Conservation (phyloP, 1,140 invertebrate genomes). For the Cyclina sinensis region DNA sequence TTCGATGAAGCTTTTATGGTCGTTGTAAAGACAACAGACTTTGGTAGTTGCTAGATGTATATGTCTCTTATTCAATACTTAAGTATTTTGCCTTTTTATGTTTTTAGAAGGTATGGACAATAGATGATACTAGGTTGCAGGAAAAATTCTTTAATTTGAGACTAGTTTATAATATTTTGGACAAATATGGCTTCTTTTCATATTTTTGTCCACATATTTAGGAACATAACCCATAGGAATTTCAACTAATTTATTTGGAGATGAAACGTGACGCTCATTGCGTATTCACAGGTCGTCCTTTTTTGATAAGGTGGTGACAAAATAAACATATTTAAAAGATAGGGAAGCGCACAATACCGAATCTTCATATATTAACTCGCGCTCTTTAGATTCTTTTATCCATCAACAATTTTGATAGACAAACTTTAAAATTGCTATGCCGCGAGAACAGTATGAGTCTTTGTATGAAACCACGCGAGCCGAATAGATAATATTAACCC, state of each 20-base stretch:
- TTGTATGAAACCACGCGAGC: slow-evolving; percentile 1
- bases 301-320: slow-evolving; percentile 40
- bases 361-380: slow-evolving; percentile 23
- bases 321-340: slow-evolving; percentile 52
- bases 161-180: not conserved
- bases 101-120: no score
- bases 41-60: no score
- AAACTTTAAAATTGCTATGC: slow-evolving; percentile 53
- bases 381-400: slow-evolving; percentile 37
- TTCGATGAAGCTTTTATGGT: no score
- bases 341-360: slow-evolving; percentile 9
- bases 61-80: no score
- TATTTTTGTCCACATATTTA: not conserved
- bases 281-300: slow-evolving; percentile 31
- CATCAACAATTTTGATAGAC: slow-evolving; percentile 42
- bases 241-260: slow-evolving; percentile 26
- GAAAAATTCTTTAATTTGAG: no score
- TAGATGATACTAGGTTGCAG: no score
- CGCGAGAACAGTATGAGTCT: not conserved
- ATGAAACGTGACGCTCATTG: slow-evolving; percentile 15
- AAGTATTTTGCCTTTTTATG: no score
- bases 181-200: not conserved
- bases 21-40: no score
- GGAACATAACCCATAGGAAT: slow-evolving; percentile 3
- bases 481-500: slow-evolving; percentile 59